Conservation (phyloP, 1,140 invertebrate genomes). For the Cylas formicarius region DNA sequence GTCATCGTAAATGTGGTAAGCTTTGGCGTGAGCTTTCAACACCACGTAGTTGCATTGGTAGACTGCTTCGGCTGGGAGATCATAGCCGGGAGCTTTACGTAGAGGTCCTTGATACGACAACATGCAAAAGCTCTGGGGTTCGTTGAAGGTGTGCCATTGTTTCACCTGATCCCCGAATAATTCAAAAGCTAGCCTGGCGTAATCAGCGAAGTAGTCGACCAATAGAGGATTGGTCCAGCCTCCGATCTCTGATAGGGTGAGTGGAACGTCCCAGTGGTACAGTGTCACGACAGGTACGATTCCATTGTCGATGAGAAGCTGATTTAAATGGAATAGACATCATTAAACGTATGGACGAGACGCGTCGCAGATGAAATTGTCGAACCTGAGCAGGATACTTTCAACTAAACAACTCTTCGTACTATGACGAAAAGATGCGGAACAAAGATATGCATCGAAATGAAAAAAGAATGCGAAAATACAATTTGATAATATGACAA, state of each 20-base stretch:
- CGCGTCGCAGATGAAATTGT: no score
- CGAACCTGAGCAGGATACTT: no score
- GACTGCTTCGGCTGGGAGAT: constrained; percentile 14
- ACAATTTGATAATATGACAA: no score
- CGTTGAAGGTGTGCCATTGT: no score
- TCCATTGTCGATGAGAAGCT: neutral
- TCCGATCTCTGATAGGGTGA: constrained; percentile 34
- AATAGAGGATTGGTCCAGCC: constrained; percentile 33
- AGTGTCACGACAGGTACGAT: constrained; percentile 50
- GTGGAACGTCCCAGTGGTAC: constrained; percentile 33
- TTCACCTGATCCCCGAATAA: constrained; percentile 35
- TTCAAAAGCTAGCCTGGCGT: constrained; percentile 20
- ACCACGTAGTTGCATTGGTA: constrained; percentile 18
- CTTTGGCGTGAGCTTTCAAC: constrained; percentile 32
- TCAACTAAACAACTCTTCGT: no score
- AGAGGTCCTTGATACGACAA: no score
- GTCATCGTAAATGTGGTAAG: constrained; percentile 50
- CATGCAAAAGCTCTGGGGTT: constrained; percentile 44
- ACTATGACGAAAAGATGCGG: no score
- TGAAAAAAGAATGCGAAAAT: no score
- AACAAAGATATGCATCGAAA: no score
- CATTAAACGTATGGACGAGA: no score
- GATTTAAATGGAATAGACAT: no score
- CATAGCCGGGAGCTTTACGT: constrained; percentile 14
- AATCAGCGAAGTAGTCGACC: constrained; percentile 33